These are phyloP conservation scores for Neocloeon triangulifer DNA, from an alignment of 1,140 invertebrate species.

Conservation along the genomic window DNA sequence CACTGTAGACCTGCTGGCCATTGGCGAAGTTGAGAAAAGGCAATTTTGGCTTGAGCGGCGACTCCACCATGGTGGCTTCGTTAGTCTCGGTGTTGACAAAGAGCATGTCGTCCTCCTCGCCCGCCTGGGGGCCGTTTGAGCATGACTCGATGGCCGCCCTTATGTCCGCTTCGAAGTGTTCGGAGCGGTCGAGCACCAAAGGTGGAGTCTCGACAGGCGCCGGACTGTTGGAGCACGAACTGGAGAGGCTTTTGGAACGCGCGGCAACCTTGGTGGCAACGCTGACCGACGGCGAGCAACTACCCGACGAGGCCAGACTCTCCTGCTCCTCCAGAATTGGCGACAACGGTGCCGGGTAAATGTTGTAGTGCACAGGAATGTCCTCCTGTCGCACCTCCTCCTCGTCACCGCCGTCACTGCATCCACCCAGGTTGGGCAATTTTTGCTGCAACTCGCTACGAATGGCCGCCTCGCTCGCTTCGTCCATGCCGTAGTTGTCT, in stretches of 20 bases:
- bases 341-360: slow-evolving; percentile 29
- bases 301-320: slow-evolving; percentile 9
- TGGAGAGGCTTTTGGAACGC: too few species aligned
- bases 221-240: slow-evolving; percentile 14
- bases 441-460: slow-evolving; percentile 44
- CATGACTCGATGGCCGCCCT: slow-evolving; percentile 9
- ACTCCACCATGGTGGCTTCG: slow-evolving; percentile 22
- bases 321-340: slow-evolving; percentile 34
- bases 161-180: slow-evolving; percentile 11
- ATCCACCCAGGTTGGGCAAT: slow-evolving; percentile 19
- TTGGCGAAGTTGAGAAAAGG: too few species aligned
- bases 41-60: too few species aligned
- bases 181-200: too few species aligned
- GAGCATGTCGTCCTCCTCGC: slow-evolving; percentile 23
- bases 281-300: slow-evolving; percentile 3
- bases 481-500: slow-evolving; percentile 27
- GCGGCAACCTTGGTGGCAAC: too few species aligned
- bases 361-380: slow-evolving; percentile 24
- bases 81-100: slow-evolving; percentile 28
- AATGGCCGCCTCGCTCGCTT: slow-evolving; percentile 42
- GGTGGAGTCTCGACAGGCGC: slow-evolving; percentile 16
- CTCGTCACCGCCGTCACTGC: slow-evolving; percentile 12
- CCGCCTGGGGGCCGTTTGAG: too few species aligned
- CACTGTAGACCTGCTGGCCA: too few species aligned
- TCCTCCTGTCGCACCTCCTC: slow-evolving; percentile 17